phyloP scores from a whole-genome alignment of 2,888 invertebrate genomes.

The Acleris cristana region DNA sequence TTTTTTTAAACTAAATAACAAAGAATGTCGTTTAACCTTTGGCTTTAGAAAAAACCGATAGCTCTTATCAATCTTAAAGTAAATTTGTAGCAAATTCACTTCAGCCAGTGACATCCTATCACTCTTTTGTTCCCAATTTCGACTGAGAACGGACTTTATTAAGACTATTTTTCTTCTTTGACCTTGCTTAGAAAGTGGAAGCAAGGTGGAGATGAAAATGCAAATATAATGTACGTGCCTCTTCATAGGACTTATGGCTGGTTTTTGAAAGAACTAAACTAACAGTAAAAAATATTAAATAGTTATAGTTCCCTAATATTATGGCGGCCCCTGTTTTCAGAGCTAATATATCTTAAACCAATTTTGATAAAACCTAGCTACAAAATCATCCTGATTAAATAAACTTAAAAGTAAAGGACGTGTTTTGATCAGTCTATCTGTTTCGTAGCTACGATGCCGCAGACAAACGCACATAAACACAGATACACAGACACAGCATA shows the following conservation, averaged over 20 bases:
- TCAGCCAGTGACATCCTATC: slow-evolving; percentile 4
- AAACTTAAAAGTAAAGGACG: too few relatives aligned
- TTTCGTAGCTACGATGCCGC: too few relatives aligned
- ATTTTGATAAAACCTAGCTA: too few relatives aligned
- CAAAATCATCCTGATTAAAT: too few relatives aligned
- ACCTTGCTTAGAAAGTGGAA: slow-evolving; percentile 10
- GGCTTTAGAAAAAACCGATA: not conserved
- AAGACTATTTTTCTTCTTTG: slow-evolving; percentile 20
- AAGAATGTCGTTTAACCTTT: not conserved
- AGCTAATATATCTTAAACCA: too few relatives aligned
- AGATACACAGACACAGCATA: too few relatives aligned
- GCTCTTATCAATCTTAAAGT: slow-evolving; percentile 3
- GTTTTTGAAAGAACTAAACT: not conserved
- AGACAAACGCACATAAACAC: too few relatives aligned
- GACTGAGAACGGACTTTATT: slow-evolving; percentile 5
- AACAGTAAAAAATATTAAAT: too few relatives aligned
- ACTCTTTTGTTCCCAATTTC: slow-evolving; percentile 17
- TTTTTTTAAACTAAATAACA: not conserved
- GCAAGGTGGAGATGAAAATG: not conserved
- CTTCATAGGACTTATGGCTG: not conserved
- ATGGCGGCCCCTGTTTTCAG: too few relatives aligned
- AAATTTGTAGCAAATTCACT: slow-evolving; percentile 15
- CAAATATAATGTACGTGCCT: not conserved
- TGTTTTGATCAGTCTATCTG: too few relatives aligned
- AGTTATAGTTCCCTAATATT: too few relatives aligned